Conservation (phyloP, 2,113 vertebrate species). For the Nibea coibor region DNA sequence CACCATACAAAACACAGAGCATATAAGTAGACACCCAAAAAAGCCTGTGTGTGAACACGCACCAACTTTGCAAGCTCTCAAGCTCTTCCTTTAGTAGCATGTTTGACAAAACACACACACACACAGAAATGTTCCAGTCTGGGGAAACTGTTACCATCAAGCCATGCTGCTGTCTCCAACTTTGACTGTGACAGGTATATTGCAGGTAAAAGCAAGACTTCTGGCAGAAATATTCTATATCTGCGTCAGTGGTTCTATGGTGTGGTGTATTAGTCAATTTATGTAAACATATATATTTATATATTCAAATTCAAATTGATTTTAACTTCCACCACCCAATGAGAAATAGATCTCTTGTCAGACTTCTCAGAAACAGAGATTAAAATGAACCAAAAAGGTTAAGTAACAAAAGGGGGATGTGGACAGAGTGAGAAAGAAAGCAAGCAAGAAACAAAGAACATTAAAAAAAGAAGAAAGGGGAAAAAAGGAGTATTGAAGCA, state of each 20-base stretch:
- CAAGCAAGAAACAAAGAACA: conserved; percentile 11
- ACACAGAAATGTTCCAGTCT: conserved; percentile 34
- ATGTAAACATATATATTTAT: too few species aligned
- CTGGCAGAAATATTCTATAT: conserved; percentile 33
- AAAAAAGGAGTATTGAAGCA: conserved; percentile 28
- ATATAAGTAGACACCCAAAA: conserved; percentile 41
- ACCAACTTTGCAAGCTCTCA: not conserved
- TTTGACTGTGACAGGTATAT: conserved; percentile 52
- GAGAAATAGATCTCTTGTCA: not conserved
- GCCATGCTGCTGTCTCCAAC: conserved; percentile 14
- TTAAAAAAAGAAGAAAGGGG: not conserved
- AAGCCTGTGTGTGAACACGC: conserved; percentile 38
- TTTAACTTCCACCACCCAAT: not conserved
- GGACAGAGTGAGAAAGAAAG: conserved; percentile 22
- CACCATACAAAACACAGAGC: conserved; percentile 63
- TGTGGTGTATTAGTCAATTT: not conserved
- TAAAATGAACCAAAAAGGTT: not conserved
- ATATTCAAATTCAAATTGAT: not conserved
- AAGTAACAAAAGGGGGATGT: conserved; percentile 22
- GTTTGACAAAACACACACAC: conserved; percentile 34
- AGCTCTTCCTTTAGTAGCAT: conserved; percentile 26
- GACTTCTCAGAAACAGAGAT: conserved; percentile 4
- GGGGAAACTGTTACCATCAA: conserved; percentile 58
- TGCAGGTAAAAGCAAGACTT: conserved; percentile 52
- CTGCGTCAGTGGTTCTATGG: not conserved